A percentile compares a stretch with the other conserved stretches of the same genome.
These are phyloP conservation scores for Ectobius pallidus DNA, from an alignment of 2,888 invertebrate species.

Conservation along the genomic window DNA sequence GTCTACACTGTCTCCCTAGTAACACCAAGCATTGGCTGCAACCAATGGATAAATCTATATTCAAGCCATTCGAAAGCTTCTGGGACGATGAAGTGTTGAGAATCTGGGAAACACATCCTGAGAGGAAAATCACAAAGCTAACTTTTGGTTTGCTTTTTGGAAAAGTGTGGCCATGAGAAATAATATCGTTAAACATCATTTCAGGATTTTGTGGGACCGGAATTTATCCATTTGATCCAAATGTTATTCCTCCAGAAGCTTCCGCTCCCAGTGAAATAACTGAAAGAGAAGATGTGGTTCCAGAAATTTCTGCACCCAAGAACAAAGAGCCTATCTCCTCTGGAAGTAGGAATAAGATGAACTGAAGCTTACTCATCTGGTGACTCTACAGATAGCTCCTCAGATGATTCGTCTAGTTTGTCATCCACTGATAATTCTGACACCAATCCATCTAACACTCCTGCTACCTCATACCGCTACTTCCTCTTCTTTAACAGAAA, in stretches of 20 bases:
- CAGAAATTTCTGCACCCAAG: background rate
- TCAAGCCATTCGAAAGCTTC: slow-evolving; percentile 49
- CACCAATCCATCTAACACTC: slow-evolving; percentile 7
- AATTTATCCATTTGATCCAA: slow-evolving; percentile 48
- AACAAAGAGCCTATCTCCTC: slow-evolving; percentile 1
- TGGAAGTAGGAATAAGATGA: background rate
- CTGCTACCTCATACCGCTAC: background rate
- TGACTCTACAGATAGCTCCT: background rate
- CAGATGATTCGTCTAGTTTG: background rate
- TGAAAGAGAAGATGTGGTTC: background rate
- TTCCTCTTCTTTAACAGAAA: background rate
- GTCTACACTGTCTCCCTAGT: slow-evolving; percentile 50
- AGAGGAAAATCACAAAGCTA: slow-evolving; percentile 47
- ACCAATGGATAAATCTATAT: slow-evolving; percentile 50
- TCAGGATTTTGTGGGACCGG: slow-evolving; percentile 42
- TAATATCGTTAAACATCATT: slow-evolving; percentile 23
- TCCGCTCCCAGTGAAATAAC: slow-evolving; percentile 44
- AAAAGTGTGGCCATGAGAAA: slow-evolving; percentile 35
- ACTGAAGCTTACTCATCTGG: too few species aligned
- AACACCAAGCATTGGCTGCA: slow-evolving; percentile 52
- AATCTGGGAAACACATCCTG: slow-evolving; percentile 47
- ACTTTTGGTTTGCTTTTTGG: slow-evolving; percentile 46
- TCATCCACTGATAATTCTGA: slow-evolving; percentile 13
- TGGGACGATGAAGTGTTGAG: slow-evolving; percentile 50
- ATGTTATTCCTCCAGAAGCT: slow-evolving; percentile 47